These are phyloP conservation scores for Oreonectes daqikongensis DNA, from an alignment of 2,797 vertebrate genomes.

Conservation along the genomic window DNA sequence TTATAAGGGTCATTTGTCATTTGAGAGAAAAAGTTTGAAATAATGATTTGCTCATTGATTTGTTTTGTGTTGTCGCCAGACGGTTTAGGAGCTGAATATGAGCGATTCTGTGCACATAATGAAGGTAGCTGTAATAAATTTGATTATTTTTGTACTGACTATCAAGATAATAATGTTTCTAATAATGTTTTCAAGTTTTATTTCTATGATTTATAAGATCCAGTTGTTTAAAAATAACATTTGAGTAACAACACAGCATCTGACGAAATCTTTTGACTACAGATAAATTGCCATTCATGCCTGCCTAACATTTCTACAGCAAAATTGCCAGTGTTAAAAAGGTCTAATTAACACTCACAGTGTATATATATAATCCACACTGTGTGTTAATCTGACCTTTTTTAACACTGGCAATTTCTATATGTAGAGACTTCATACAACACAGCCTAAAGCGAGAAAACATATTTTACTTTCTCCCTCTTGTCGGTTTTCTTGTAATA, in stretches of 20 bases:
- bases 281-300: background rate
- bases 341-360: too few relatives aligned
- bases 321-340: too few relatives aligned
- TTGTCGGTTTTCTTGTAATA: too few relatives aligned
- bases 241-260: background rate
- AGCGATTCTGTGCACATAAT: background rate
- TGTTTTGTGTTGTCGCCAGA: slow-evolving; percentile 29
- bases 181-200: background rate
- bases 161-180: background rate
- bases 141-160: background rate
- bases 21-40: slow-evolving; percentile 23
- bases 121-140: background rate
- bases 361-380: too few relatives aligned
- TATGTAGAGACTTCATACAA: background rate
- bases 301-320: background rate
- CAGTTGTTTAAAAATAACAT: background rate
- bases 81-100: background rate
- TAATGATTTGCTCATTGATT: slow-evolving; percentile 30
- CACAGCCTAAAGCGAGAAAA: background rate
- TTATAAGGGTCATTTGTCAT: slow-evolving; percentile 41
- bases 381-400: too few relatives aligned
- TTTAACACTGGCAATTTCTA: too few relatives aligned
- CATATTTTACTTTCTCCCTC: background rate
- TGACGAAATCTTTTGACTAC: background rate
- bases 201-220: background rate